A percentile compares a stretch with the other conserved stretches of the same genome.
Conservation (phyloP, 2,888 invertebrate genomes). For the Vannuccia rotundouncinata region DNA sequence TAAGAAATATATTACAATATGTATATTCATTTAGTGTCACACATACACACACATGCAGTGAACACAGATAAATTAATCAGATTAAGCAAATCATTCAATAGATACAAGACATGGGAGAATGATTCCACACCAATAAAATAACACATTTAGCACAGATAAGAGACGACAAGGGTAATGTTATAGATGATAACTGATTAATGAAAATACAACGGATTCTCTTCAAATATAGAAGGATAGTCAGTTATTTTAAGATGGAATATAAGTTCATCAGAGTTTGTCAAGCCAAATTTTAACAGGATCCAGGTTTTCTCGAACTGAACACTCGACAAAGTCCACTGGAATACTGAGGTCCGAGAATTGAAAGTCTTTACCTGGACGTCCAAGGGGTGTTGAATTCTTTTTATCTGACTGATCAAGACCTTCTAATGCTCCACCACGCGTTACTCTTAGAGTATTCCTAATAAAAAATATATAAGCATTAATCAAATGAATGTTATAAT, state of each 20-base stretch:
- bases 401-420: background rate
- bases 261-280: background rate
- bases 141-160: background rate
- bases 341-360: background rate
- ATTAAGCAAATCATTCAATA: background rate
- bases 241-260: too few species aligned
- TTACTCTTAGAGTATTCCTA: background rate
- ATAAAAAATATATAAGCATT: too few species aligned
- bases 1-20: background rate
- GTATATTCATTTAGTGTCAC: background rate
- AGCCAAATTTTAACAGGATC: background rate
- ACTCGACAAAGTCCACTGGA: constrained; percentile 13
- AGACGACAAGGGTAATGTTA: background rate
- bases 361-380: background rate
- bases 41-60: background rate
- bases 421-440: background rate
- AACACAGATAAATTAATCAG: background rate
- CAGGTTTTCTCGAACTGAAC: background rate
- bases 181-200: background rate
- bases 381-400: background rate
- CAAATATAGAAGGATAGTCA: too few species aligned
- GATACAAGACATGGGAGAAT: background rate
- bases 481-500: too few species aligned
- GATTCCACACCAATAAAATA: background rate
- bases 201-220: too few species aligned